A percentile compares a stretch with the other conserved stretches of the same genome.
Evolutionary conservation across 2,888 invertebrate species (phyloP).

Genomic region (Macaria notata): DNA sequence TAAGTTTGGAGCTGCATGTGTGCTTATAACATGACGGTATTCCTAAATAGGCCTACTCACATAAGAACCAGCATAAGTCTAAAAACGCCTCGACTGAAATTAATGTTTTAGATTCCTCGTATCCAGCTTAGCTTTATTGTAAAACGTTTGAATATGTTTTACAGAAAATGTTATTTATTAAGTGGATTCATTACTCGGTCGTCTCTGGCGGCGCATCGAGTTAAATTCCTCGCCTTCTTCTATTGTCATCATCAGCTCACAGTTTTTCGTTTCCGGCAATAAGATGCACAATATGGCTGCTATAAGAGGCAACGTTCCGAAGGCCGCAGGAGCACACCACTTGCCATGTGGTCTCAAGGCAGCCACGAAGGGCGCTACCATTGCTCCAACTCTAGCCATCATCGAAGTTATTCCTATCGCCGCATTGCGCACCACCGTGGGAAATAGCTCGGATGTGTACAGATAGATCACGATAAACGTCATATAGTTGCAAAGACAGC

Average conservation of each 20-base stretch:
- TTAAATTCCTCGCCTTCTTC: slow-evolving; percentile 86
- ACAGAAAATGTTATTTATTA: too few relatives aligned
- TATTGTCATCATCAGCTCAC: slow-evolving; percentile 87
- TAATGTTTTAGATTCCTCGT: too few relatives aligned
- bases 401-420: slow-evolving; percentile 93
- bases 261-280: slow-evolving; percentile 90
- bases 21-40: too few relatives aligned
- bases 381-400: slow-evolving; percentile 92
- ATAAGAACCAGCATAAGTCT: too few relatives aligned
- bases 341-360: slow-evolving; percentile 75
- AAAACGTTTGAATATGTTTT: too few relatives aligned
- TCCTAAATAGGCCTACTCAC: too few relatives aligned
- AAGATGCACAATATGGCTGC: slow-evolving; percentile 84
- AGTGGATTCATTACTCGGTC: too few relatives aligned
- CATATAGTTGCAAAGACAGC: slow-evolving; percentile 89
- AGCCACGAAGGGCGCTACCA: slow-evolving; percentile 91
- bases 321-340: slow-evolving; percentile 88
- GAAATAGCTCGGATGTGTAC: slow-evolving; percentile 92
- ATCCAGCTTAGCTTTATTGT: too few relatives aligned
- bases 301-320: slow-evolving; percentile 85
- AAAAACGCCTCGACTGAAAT: too few relatives aligned
- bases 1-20: too few relatives aligned
- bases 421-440: slow-evolving; percentile 92
- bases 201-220: too few relatives aligned
- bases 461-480: slow-evolving; percentile 91